phyloP scores from a whole-genome alignment of 2,113 vertebrate species.

The Clinocottus analis region DNA sequence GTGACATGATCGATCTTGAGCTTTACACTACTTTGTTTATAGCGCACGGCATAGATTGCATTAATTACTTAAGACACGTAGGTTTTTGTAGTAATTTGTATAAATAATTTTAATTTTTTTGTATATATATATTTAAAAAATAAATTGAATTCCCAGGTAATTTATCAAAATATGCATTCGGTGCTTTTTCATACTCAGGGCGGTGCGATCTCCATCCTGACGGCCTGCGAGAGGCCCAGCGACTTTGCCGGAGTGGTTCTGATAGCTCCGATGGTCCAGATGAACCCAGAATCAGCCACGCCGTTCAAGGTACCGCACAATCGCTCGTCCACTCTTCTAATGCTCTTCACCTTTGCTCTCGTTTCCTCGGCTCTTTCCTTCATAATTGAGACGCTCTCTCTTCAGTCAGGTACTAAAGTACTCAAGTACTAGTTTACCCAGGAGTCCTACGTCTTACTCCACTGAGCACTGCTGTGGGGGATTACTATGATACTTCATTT shows the following conservation, averaged over 20 bases:
- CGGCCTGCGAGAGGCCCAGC: slow-evolving; percentile 87
- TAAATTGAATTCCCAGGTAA: not conserved
- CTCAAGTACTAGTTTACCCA: not conserved
- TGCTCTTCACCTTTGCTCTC: not conserved
- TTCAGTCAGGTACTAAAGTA: not conserved
- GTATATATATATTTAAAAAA: no score
- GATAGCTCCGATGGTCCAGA: slow-evolving; percentile 91
- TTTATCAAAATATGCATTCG: slow-evolving; percentile 13
- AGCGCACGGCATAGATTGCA: not conserved
- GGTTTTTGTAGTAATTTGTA: not conserved
- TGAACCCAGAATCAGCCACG: slow-evolving; percentile 92
- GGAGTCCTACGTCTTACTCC: not conserved
- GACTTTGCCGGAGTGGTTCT: slow-evolving; percentile 92
- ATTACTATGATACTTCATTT: slow-evolving; percentile 9
- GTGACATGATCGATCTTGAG: not conserved
- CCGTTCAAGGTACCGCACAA: slow-evolving; percentile 89
- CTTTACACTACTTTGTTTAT: no score
- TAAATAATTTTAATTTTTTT: not conserved
- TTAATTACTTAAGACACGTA: not conserved
- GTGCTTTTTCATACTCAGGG: slow-evolving; percentile 82
- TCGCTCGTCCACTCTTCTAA: slow-evolving; percentile 16
- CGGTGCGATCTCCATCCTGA: slow-evolving; percentile 93
- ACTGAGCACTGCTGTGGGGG: not conserved
- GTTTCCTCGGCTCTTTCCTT: not conserved
- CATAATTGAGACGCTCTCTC: not conserved